These are phyloP conservation scores for Hoplodrina blanda DNA, from an alignment of 2,888 invertebrate genomes.

Conservation along the genomic window DNA sequence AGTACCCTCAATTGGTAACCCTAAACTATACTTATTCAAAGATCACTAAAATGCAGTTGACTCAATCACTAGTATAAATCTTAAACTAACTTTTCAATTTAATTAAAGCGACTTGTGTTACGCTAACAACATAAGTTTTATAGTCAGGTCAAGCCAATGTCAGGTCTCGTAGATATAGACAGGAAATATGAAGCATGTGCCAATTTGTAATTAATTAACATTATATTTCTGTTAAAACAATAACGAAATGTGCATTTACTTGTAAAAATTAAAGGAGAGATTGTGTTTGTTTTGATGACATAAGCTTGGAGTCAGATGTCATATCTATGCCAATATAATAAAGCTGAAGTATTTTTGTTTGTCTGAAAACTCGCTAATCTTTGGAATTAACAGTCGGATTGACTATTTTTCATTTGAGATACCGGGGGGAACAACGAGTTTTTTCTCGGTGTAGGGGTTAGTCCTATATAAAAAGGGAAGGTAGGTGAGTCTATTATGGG, in stretches of 20 bases:
- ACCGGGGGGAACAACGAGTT: too few species aligned
- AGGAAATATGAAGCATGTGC: constrained; percentile 29
- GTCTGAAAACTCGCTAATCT: too few species aligned
- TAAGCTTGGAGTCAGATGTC: constrained; percentile 10
- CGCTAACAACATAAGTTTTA: constrained; percentile 15
- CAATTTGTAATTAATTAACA: constrained; percentile 21
- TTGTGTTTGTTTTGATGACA: neutral
- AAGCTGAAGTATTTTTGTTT: too few species aligned
- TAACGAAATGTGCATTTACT: constrained; percentile 23
- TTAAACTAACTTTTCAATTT: constrained; percentile 17
- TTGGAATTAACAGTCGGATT: too few species aligned
- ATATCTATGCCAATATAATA: too few species aligned
- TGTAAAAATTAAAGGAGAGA: constrained; percentile 3
- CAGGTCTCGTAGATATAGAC: constrained; percentile 40
- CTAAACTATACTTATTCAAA: constrained; percentile 10
- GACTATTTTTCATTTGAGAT: too few species aligned
- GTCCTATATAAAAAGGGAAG: too few species aligned
- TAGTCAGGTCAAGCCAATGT: constrained; percentile 48
- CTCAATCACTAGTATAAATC: constrained; percentile 19
- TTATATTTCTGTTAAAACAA: constrained; percentile 8
- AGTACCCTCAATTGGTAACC: neutral
- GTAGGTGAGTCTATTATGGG: too few species aligned
- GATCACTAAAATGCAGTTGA: constrained; percentile 22
- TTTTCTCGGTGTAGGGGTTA: too few species aligned
- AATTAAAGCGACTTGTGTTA: constrained; percentile 7